Evolutionary conservation across 1,140 invertebrate species (phyloP), one percentile per base, ranked within the genome.

Genomic region (Drosophila lacertosa): DNA sequence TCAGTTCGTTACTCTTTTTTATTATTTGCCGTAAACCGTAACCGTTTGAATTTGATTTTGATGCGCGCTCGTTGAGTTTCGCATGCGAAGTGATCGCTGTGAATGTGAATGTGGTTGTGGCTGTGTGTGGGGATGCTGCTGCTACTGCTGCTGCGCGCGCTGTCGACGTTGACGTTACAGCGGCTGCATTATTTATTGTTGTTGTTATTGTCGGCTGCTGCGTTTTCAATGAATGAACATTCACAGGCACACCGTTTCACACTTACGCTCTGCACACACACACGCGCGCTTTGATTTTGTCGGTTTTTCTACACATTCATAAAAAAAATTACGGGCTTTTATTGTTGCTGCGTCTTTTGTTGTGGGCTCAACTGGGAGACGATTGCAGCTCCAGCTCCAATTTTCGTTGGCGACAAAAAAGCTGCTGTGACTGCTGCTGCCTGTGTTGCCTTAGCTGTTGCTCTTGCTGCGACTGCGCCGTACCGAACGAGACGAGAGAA

Each of bases 51-150:
- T 77, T 82, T 69, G 67, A 67, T 65, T 84, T 86, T 78, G 82
- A 82, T 86, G 82, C 83, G 83, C 82, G 83, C 83, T 88, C 82
- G 76, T 76, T 74, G 78, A 78, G 78, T 75, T 88, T 88, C 83
- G 83, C 82, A 78, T 77, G 81, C 73, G 74, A 88, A 88, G 73
- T 89, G 82, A 86, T 84, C 80, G 75, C 48, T 74, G 40, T 71
- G 39, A 39, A 37, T 51, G 16, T 16, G 53, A 10, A 26, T 54
- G 11, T 39, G 35, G 13, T 9, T 39, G 54, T 54, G 33, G 22
- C 7, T 70, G 55, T 55, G 58, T 48, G 74, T 51, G 60, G 74
- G 45, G 60, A 11, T 55, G 24, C 24, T 26, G 5, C 24, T 26
- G 24, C 24, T 26, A 64, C 45, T 51, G 53, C 63, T 68, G 60